phyloP scores from a whole-genome alignment of 2,888 invertebrate genomes.

The Belgica antarctica region DNA sequence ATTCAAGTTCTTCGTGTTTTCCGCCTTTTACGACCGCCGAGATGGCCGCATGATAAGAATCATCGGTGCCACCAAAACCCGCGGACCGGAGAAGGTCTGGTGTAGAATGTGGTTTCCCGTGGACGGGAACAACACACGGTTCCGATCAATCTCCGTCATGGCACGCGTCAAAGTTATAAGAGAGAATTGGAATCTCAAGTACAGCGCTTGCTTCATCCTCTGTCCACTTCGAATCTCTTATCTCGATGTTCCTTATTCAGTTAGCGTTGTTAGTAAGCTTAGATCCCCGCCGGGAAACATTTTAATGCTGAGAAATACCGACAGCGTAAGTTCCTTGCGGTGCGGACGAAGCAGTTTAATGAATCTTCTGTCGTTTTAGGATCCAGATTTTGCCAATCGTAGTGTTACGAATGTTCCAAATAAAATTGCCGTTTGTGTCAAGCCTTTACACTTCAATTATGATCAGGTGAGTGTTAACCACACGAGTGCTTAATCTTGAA shows the following conservation, averaged over 20 bases:
- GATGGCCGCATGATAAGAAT: conserved; percentile 69
- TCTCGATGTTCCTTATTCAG: conserved; percentile 63
- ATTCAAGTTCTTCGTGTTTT: conserved; percentile 66
- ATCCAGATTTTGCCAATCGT: conserved; percentile 51
- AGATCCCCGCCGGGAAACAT: conserved; percentile 65
- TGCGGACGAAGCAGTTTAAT: not conserved
- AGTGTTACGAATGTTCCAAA: conserved; percentile 53
- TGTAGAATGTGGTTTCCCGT: conserved; percentile 73
- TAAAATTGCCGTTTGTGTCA: conserved; percentile 78
- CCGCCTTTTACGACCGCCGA: conserved; percentile 82
- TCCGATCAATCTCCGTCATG: conserved; percentile 65
- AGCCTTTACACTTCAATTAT: conserved; percentile 86
- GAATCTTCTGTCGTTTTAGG: conserved; percentile 47
- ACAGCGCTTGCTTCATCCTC: conserved; percentile 84
- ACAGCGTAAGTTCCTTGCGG: conserved; percentile 48
- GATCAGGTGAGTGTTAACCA: conserved; percentile 63
- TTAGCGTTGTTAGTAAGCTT: conserved; percentile 66
- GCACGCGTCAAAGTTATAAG: conserved; percentile 79
- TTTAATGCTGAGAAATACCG: conserved; percentile 63
- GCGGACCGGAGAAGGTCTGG: conserved; percentile 76
- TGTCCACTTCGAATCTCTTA: conserved; percentile 68
- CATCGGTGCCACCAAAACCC: conserved; percentile 85
- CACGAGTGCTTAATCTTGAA: conserved; percentile 5
- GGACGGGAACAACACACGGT: conserved; percentile 48
- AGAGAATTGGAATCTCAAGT: conserved; percentile 91